Conservation (phyloP, 2,888 invertebrate species). For the Drosophila prostipennis region DNA sequence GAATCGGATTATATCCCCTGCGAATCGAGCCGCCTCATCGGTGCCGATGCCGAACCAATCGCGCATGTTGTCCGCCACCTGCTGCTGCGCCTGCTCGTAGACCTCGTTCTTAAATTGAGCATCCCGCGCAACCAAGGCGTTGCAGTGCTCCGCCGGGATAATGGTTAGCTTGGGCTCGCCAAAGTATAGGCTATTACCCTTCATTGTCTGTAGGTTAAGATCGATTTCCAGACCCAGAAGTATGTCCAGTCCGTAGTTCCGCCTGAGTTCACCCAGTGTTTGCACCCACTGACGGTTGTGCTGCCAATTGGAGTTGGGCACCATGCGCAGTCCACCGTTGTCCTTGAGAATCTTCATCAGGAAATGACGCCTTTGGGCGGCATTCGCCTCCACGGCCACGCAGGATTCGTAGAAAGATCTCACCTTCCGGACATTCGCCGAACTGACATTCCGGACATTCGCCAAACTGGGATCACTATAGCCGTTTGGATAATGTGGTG, state of each 20-base stretch:
- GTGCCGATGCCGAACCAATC: conserved; percentile 73
- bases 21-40: conserved; percentile 67
- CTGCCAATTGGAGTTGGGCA: conserved; percentile 73
- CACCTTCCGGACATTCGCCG: conserved; percentile 62
- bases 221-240: conserved; percentile 78
- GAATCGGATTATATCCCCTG: conserved; percentile 76
- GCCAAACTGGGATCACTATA: conserved; percentile 24
- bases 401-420: conserved; percentile 78
- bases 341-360: conserved; percentile 65
- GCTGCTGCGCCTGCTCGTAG: conserved; percentile 63
- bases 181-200: conserved; percentile 72
- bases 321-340: conserved; percentile 72
- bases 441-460: conserved; percentile 60
- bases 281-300: conserved; percentile 73
- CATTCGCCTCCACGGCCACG: conserved; percentile 53
- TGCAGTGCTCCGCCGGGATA: conserved; percentile 73
- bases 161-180: conserved; percentile 76
- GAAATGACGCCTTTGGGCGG: conserved; percentile 57
- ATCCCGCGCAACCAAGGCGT: conserved; percentile 47
- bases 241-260: conserved; percentile 78
- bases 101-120: conserved; percentile 53
- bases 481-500: conserved; percentile 45
- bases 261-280: conserved; percentile 67
- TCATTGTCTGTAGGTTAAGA: conserved; percentile 64
- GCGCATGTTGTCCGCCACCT: conserved; percentile 72